Percentiles rank a stretch among this genome's conserved stretches.
Conservation (phyloP, 2,113 vertebrate species). For the Anarrhichthys ocellatus region DNA sequence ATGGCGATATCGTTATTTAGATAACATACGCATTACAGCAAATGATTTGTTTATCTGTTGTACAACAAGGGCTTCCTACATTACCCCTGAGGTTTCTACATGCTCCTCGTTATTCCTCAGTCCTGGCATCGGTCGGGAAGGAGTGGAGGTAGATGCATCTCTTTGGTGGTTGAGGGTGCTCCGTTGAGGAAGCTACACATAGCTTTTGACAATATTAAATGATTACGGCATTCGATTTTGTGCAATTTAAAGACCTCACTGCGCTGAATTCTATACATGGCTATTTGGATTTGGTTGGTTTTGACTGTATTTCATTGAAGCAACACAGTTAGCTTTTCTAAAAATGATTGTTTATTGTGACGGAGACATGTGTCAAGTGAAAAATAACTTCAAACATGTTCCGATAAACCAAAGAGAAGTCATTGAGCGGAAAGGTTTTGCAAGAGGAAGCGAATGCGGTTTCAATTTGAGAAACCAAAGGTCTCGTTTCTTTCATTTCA, state of each 20-base stretch:
- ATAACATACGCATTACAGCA: constrained; percentile 61
- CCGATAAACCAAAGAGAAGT: constrained; percentile 16
- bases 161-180: neutral
- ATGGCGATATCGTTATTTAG: constrained; percentile 69
- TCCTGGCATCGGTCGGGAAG: constrained; percentile 20
- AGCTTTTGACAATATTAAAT: constrained; percentile 18
- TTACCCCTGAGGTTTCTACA: constrained; percentile 45
- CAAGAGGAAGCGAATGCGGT: constrained; percentile 20
- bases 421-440: neutral
- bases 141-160: constrained; percentile 21
- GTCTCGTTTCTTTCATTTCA: neutral
- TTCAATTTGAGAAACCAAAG: constrained; percentile 14
- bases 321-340: neutral
- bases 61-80: constrained; percentile 42
- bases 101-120: constrained; percentile 48
- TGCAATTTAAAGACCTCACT: neutral
- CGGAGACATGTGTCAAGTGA: neutral
- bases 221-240: neutral
- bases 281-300: neutral
- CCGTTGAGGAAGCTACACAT: neutral
- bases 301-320: neutral
- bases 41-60: constrained; percentile 71
- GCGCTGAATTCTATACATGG: neutral
- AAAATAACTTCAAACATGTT: constrained; percentile 10
- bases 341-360: neutral